phyloP scores from a whole-genome alignment of 2,113 vertebrate genomes.

The Ailurus styani region DNA sequence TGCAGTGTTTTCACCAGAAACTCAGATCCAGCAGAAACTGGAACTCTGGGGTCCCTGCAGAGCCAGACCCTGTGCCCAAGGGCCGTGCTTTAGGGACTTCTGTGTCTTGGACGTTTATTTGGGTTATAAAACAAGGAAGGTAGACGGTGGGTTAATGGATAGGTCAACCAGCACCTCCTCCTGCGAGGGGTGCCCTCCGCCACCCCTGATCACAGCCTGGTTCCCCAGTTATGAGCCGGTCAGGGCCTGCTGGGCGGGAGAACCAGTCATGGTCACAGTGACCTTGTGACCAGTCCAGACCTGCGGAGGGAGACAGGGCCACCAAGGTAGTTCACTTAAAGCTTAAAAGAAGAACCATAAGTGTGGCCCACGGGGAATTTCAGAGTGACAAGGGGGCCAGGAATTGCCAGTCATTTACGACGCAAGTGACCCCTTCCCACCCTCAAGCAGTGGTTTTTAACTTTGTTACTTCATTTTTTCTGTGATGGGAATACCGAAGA shows the following conservation, averaged over 20 bases:
- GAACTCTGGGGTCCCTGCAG: not conserved
- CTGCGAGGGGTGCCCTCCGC: not conserved
- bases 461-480: not conserved
- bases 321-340: not conserved
- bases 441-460: not conserved
- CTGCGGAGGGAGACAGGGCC: not conserved
- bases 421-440: not conserved
- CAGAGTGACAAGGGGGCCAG: not conserved
- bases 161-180: fast-evolving
- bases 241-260: not conserved
- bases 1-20: not conserved
- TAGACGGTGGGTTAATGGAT: not conserved
- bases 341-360: not conserved
- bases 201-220: fast-evolving
- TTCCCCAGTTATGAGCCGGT: not conserved
- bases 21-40: not conserved
- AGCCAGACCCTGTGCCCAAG: not conserved
- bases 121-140: not conserved
- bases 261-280: not conserved
- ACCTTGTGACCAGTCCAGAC: not conserved
- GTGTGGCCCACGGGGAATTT: fast-evolving
- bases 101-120: fast-evolving
- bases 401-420: not conserved
- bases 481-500: not conserved
- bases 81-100: not conserved